phyloP scores from a whole-genome alignment of 2,888 invertebrate species.

The Acrocera orbiculus region DNA sequence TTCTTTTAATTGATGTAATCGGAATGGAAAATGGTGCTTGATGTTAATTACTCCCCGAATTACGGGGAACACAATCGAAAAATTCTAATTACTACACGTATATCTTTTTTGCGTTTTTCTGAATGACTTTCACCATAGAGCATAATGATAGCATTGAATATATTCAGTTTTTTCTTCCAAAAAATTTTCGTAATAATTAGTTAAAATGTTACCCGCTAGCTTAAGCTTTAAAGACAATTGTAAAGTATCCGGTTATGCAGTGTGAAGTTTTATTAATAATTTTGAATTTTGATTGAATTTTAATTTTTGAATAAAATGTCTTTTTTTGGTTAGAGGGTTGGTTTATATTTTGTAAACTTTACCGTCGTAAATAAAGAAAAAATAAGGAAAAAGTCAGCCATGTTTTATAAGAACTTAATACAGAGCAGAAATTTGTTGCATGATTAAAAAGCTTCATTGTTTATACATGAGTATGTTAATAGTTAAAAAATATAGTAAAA shows the following conservation, averaged over 20 bases:
- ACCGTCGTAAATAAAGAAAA: slow-evolving; percentile 38
- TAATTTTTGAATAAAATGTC: slow-evolving; percentile 4
- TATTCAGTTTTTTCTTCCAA: slow-evolving; percentile 13
- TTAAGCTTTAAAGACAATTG: slow-evolving; percentile 19
- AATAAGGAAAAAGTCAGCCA: slow-evolving; percentile 43
- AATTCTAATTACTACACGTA: no score
- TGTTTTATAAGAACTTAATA: no score
- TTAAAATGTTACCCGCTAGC: slow-evolving; percentile 32
- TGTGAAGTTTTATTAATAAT: slow-evolving; percentile 23
- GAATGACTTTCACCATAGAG: no score
- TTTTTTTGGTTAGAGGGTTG: slow-evolving; percentile 43
- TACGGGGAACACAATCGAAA: no score
- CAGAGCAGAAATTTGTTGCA: background rate
- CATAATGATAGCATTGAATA: slow-evolving; percentile 24
- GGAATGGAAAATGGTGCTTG: no score
- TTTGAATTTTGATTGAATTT: slow-evolving; percentile 16
- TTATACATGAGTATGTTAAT: no score
- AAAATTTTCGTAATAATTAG: background rate
- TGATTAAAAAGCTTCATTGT: background rate
- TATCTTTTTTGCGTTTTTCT: no score
- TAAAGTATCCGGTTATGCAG: slow-evolving; percentile 19
- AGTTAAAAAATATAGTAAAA: no score
- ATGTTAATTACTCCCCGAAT: no score
- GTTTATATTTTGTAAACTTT: slow-evolving; percentile 51
- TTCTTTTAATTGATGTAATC: no score